Base-by-base conservation (phyloP, 1,140 invertebrate genomes). In the Drosophila micromelanica region DNA sequence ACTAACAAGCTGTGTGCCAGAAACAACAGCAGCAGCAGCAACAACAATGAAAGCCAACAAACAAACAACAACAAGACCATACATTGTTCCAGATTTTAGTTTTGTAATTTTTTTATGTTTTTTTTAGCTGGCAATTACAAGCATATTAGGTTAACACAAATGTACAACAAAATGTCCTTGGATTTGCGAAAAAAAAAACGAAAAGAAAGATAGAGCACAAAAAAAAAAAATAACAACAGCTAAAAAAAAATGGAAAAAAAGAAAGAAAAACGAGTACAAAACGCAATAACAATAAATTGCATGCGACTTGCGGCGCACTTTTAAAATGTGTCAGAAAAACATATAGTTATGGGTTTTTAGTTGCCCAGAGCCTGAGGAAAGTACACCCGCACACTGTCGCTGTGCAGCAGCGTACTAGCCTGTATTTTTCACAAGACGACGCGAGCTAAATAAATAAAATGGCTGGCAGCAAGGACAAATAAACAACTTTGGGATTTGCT, bases 301-400 rank as follows among this genome's bases (percentile, higher is more conserved):
- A 67, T 73, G 70, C 79, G 80, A 82, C 78, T 81, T 82, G 79
- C 79, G 73, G 64, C 70, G 79, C 74, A 78, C 79, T 82, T 82
- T 82, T 74, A 82, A 82, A 82, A 82, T 82, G 79, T 82, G 79
- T 82, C 79, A 82, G 79, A 82, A 82, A 82, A 82, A 82, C 79
- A 82, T 82, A 82, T 82, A 82, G 79, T 82, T 82, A 82, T 81
- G 78, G 79, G 74, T 81, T 81, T 81, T 81, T 82, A 81, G 79
- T 81, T 69, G 69, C 38, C 74, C 71, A 43, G 61, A 65, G 62
- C 42, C 56, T 43, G 48, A 38, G 59, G 9, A 51, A 20, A 5
- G n/a, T 27, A 37, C 1, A 17, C n/a, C n/a, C n/a, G n/a, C n/a
- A 17, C 17, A 17, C 17, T 17, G 17, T 17, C 13, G 17, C 52